Percentiles rank a stretch among this genome's conserved stretches.
phyloP scores from a whole-genome alignment of 1,140 invertebrate species.

The Apis cerana region DNA sequence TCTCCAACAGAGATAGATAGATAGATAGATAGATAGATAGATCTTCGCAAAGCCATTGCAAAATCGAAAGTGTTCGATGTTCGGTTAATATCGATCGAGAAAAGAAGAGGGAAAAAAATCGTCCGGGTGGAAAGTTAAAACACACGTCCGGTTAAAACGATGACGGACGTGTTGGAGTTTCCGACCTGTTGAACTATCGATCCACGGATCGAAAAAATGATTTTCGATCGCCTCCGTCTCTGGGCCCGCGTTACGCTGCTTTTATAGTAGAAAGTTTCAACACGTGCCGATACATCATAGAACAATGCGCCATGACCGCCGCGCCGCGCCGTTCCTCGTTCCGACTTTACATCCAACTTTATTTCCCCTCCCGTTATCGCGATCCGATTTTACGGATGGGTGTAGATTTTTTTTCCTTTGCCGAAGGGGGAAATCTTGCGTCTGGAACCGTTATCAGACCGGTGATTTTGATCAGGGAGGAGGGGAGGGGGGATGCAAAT shows the following conservation, averaged over 20 bases:
- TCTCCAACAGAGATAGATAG: too few relatives aligned
- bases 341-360: slow-evolving; percentile 8
- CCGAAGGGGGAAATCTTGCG: background rate
- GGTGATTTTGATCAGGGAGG: background rate
- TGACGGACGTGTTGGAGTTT: slow-evolving; percentile 9
- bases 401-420: too few relatives aligned
- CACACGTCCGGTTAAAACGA: background rate
- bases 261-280: slow-evolving; percentile 46
- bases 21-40: background rate
- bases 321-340: slow-evolving; percentile 15
- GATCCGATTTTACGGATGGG: background rate
- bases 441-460: background rate
- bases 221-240: slow-evolving; percentile 25
- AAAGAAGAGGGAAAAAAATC: background rate
- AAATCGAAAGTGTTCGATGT: background rate
- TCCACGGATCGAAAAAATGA: slow-evolving; percentile 4
- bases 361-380: slow-evolving; percentile 16
- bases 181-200: slow-evolving; percentile 27
- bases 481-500: too few relatives aligned
- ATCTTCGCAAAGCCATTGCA: too few relatives aligned
- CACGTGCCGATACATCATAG: slow-evolving; percentile 40
- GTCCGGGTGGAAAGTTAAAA: background rate
- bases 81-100: background rate
- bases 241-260: slow-evolving; percentile 16
- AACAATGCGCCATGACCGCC: slow-evolving; percentile 20